Percentiles rank a stretch among this genome's conserved stretches.
phyloP scores from a whole-genome alignment of 2,797 vertebrate species.

The Harpagifer antarcticus region DNA sequence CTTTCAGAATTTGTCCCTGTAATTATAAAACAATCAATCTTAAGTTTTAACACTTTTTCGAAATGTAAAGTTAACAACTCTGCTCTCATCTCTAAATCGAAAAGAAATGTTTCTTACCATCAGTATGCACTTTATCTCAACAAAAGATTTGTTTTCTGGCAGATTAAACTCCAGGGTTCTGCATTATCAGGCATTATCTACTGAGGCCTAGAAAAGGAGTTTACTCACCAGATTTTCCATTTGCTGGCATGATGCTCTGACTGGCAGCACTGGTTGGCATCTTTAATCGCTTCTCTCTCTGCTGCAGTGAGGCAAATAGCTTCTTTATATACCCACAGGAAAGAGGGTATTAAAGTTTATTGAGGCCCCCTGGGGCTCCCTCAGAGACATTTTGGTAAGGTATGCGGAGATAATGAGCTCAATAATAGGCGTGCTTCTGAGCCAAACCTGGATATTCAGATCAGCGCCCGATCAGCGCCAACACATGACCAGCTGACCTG shows the following conservation, averaged over 20 bases:
- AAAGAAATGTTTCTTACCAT: neutral
- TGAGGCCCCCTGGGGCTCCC: constrained; percentile 19
- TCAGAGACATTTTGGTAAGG: constrained; percentile 48
- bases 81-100: neutral
- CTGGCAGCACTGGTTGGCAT: constrained; percentile 59
- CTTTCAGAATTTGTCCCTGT: constrained; percentile 39
- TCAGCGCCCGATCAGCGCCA: constrained; percentile 13
- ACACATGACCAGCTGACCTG: constrained; percentile 47
- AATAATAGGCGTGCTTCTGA: constrained; percentile 38
- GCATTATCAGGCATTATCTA: neutral
- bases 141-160: neutral
- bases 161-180: neutral
- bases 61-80: neutral
- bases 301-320: constrained; percentile 15
- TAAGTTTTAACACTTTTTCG: neutral
- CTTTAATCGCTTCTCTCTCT: constrained; percentile 34
- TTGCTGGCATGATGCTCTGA: constrained; percentile 39
- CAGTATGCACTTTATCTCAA: neutral
- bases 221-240: constrained; percentile 47
- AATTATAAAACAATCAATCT: constrained; percentile 6
- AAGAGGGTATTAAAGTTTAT: constrained; percentile 50
- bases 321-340: constrained; percentile 59
- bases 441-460: constrained; percentile 36
- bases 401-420: constrained; percentile 62
- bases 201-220: neutral